Conservation (phyloP, 2,888 invertebrate species). For the Sarcophaga rosellei region DNA sequence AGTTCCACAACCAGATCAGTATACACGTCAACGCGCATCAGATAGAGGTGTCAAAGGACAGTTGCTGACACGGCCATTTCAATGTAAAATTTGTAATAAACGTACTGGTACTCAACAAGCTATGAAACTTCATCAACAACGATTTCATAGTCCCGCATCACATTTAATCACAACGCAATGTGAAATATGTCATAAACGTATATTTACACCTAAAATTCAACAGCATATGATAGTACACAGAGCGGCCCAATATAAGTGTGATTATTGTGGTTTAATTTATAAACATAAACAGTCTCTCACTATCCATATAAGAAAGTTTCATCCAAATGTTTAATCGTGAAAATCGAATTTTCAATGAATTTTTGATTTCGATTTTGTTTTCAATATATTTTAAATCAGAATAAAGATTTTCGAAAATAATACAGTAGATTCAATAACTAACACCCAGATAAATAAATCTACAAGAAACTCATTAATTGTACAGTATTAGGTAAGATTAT, state of each 20-base stretch:
- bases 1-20: neutral
- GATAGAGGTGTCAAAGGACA: neutral
- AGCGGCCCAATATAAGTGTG: constrained; percentile 6
- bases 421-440: neutral
- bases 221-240: constrained; percentile 19
- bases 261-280: constrained; percentile 8
- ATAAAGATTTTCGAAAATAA: neutral
- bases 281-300: constrained; percentile 6
- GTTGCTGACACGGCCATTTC: neutral
- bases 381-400: neutral
- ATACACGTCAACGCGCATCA: neutral
- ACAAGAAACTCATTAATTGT: neutral
- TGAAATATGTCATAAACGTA: constrained; percentile 15
- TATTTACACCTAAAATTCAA: neutral
- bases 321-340: neutral
- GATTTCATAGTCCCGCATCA: constrained; percentile 25
- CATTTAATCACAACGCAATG: neutral
- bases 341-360: neutral
- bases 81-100: constrained; percentile 25
- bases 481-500: neutral
- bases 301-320: neutral
- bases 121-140: constrained; percentile 16
- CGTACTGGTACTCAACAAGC: neutral
- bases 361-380: neutral
- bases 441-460: neutral